Conservation (phyloP, 2,888 invertebrate genomes). For the Scaptomyza parva region DNA sequence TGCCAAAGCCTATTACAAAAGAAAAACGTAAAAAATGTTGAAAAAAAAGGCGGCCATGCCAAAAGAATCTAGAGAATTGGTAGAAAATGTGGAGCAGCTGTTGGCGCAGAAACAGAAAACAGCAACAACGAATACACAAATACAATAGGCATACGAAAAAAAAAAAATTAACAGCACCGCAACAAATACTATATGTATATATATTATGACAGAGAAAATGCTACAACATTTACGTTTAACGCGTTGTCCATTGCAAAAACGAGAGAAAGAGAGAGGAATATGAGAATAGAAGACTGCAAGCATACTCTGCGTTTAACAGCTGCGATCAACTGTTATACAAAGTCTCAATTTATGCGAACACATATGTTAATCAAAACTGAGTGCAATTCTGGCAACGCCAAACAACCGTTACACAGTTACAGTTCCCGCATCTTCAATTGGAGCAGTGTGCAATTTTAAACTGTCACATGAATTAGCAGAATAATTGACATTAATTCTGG, state of each 20-base stretch:
- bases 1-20: constrained; percentile 44
- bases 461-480: neutral
- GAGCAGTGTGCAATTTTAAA: neutral
- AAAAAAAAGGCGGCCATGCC: constrained; percentile 59
- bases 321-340: neutral
- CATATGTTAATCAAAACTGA: neutral
- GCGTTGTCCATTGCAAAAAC: constrained; percentile 47
- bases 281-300: constrained; percentile 10
- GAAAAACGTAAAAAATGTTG: too few relatives aligned
- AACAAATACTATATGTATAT: constrained; percentile 55
- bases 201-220: constrained; percentile 56
- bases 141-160: constrained; percentile 56
- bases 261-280: constrained; percentile 2
- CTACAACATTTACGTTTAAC: constrained; percentile 66
- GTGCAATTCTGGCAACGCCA: constrained; percentile 1
- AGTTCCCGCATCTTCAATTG: neutral
- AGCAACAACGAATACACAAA: constrained; percentile 23
- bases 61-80: constrained; percentile 40
- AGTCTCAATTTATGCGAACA: neutral
- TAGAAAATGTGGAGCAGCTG: constrained; percentile 47
- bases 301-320: constrained; percentile 18
- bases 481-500: neutral
- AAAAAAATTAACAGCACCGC: constrained; percentile 35
- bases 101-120: constrained; percentile 24
- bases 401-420: neutral